Evolutionary conservation across 2,113 vertebrate genomes (phyloP).

Genomic region (Nycticryphes semicollaris): DNA sequence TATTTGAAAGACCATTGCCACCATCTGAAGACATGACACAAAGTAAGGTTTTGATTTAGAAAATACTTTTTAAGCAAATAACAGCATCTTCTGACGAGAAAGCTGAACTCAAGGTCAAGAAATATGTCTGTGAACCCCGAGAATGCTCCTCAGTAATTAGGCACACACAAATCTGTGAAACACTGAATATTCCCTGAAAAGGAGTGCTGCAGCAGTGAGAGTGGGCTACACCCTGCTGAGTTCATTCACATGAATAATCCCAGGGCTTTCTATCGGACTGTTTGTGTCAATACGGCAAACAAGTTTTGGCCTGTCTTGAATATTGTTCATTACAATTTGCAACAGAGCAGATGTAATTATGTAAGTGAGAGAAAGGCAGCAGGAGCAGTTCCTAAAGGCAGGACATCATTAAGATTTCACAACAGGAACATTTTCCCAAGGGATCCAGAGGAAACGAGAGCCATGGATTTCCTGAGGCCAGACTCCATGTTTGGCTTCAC

Average conservation of each 20-base stretch:
- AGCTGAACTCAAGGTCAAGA: neutral
- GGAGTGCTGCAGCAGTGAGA: neutral
- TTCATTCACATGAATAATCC: neutral
- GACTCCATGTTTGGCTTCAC: neutral
- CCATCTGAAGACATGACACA: neutral
- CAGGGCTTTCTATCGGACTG: neutral
- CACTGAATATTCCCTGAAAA: neutral
- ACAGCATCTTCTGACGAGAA: neutral
- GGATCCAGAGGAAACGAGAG: conserved; percentile 27
- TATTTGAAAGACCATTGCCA: neutral
- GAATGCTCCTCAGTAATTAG: neutral
- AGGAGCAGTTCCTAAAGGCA: conserved; percentile 37
- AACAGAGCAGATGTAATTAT: conserved; percentile 38
- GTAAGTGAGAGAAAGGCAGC: conserved; percentile 37
- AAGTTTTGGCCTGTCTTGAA: conserved; percentile 34
- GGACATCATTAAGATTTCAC: conserved; percentile 59
- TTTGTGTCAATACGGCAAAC: conserved; percentile 58
- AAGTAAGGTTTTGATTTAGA: neutral
- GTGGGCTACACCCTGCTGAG: neutral
- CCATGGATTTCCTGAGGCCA: conserved; percentile 47
- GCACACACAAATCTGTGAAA: neutral
- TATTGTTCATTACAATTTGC: conserved; percentile 4
- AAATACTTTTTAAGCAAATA: neutral
- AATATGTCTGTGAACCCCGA: neutral
- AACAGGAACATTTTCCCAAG: conserved; percentile 54